These are phyloP conservation scores for Araneus ventricosus DNA, from an alignment of 1,140 invertebrate genomes.

Conservation along the genomic window DNA sequence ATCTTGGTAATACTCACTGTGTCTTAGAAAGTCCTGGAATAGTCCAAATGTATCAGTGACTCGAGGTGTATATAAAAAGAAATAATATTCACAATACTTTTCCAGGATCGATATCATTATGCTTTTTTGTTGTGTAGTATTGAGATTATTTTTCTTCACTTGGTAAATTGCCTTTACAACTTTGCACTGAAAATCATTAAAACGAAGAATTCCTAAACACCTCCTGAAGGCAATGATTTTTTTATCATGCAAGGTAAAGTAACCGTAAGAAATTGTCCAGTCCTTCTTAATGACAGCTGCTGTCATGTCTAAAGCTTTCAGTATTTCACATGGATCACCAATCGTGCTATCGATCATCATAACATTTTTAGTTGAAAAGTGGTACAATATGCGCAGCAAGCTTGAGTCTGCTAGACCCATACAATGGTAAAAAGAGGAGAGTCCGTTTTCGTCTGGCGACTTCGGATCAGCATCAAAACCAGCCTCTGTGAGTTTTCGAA, in stretches of 20 bases:
- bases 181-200: constrained; percentile 29
- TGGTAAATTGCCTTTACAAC: not conserved
- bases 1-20: constrained; percentile 33
- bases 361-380: not conserved
- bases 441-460: constrained; percentile 1
- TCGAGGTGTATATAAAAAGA: not conserved
- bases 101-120: constrained; percentile 48
- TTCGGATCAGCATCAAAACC: constrained; percentile 7
- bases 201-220: not conserved
- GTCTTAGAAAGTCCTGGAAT: not conserved
- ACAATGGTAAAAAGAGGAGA: constrained; percentile 40
- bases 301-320: constrained; percentile 9
- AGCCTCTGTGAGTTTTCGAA: not conserved
- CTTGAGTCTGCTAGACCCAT: not conserved
- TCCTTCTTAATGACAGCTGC: not conserved
- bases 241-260: not conserved
- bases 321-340: not conserved
- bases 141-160: not conserved
- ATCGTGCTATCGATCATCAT: not conserved
- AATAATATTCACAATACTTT: not conserved
- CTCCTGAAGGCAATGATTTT: not conserved
- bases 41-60: not conserved
- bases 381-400: not conserved
- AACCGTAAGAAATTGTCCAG: not conserved
- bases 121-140: not conserved